phyloP scores from a whole-genome alignment of 2,113 vertebrate species.

The Macaca mulatta region DNA sequence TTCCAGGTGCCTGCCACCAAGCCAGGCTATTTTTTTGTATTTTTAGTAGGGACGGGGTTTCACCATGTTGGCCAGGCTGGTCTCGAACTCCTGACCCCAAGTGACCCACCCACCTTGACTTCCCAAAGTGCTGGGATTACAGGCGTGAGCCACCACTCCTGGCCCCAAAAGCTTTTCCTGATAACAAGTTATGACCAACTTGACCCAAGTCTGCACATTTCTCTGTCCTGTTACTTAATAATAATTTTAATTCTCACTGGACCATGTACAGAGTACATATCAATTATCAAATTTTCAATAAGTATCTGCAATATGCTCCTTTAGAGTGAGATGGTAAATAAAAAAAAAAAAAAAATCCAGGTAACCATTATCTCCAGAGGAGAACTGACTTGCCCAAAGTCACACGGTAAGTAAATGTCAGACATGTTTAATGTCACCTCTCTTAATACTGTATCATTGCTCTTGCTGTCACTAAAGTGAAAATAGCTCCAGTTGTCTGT shows the following conservation, averaged over 20 bases:
- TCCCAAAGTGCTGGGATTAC: no score
- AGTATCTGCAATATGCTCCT: constrained; percentile 4
- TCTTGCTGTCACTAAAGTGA: constrained; percentile 51
- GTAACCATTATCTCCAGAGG: constrained; percentile 17
- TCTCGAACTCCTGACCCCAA: no score
- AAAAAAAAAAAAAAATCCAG: constrained; percentile 16
- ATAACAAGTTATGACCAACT: neutral
- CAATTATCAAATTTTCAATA: constrained; percentile 13
- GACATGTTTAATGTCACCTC: constrained; percentile 56
- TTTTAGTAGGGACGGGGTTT: no score
- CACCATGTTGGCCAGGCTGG: no score
- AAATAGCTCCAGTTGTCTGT: constrained; percentile 53
- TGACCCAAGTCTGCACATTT: neutral
- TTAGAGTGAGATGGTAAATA: constrained; percentile 39
- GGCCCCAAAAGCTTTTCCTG: neutral
- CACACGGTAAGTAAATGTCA: constrained; percentile 34
- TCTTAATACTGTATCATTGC: constrained; percentile 35
- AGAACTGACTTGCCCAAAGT: constrained; percentile 41
- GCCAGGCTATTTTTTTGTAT: no score
- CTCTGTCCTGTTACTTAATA: neutral
- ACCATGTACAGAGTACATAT: constrained; percentile 36
- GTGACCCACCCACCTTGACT: no score
- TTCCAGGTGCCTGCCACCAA: no score
- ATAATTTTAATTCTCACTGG: constrained; percentile 44
- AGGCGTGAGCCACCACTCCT: no score